Conservation (phyloP, 2,888 invertebrate genomes). For the Linyphia triangularis region DNA sequence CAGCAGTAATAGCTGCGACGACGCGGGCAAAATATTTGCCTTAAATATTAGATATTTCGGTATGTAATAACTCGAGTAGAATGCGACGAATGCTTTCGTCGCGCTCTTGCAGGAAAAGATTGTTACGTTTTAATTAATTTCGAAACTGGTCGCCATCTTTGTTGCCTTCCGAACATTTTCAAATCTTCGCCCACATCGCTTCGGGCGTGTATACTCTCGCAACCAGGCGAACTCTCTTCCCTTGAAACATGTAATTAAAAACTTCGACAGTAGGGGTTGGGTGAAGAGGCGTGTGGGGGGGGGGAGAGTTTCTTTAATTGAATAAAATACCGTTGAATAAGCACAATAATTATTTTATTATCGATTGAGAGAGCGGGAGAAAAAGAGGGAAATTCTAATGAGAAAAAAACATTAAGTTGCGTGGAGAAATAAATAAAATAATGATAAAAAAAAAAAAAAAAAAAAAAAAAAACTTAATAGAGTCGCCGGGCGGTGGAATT, state of each 20-base stretch:
- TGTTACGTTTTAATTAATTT: conserved; percentile 62
- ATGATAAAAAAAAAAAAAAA: neutral
- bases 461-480: conserved; percentile 12
- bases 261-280: conserved; percentile 8
- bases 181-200: conserved; percentile 43
- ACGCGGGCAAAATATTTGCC: conserved; percentile 41
- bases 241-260: conserved; percentile 54
- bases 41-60: conserved; percentile 35
- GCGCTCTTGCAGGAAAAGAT: conserved; percentile 16
- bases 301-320: conserved; percentile 54
- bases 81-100: neutral
- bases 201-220: conserved; percentile 16
- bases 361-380: conserved; percentile 20
- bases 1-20: conserved; percentile 13
- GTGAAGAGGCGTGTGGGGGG: neutral
- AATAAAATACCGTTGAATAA: conserved; percentile 66
- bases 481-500: conserved; percentile 31
- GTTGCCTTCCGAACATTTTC: conserved; percentile 24
- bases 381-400: conserved; percentile 10
- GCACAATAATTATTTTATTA: conserved; percentile 68
- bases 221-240: neutral
- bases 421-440: conserved; percentile 13
- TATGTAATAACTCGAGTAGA: conserved; percentile 24
- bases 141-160: conserved; percentile 40
- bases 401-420: conserved; percentile 33